Evolutionary conservation across 2,113 vertebrate genomes (phyloP).

Genomic region (Puma concolor): DNA sequence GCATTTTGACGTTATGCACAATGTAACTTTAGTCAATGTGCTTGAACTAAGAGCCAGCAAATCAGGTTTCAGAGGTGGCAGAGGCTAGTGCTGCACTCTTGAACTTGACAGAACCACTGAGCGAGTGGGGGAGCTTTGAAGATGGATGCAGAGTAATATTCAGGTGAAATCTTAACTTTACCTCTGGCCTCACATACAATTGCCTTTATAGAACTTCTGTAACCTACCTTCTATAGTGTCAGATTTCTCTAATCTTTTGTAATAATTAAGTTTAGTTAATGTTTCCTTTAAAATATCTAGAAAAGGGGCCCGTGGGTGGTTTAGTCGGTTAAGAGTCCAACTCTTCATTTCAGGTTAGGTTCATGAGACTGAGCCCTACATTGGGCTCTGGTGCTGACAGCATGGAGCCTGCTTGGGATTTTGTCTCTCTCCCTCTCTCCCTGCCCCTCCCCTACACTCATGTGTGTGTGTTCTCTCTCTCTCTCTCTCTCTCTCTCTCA

Average conservation of each 20-base stretch:
- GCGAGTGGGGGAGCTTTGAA: not conserved
- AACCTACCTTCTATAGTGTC: not conserved
- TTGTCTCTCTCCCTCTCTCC: no score
- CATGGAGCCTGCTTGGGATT: no score
- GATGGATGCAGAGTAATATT: not conserved
- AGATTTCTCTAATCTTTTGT: not conserved
- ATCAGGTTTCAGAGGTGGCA: not conserved
- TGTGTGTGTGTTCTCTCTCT: no score
- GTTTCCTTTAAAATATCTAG: not conserved
- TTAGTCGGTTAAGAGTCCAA: no score
- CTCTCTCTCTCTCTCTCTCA: no score
- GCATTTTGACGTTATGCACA: not conserved
- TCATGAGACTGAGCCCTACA: no score
- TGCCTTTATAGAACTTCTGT: not conserved
- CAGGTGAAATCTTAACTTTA: not conserved
- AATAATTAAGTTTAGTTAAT: not conserved
- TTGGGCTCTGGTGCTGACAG: no score
- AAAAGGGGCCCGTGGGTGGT: no score
- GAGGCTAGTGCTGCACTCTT: not conserved
- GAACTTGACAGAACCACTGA: not conserved
- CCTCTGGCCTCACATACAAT: not conserved
- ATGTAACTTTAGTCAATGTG: not conserved
- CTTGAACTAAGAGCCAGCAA: not conserved
- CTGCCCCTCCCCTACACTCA: no score
- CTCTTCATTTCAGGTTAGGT: no score